phyloP scores from a whole-genome alignment of 1,140 invertebrate species.

The Notospermus geniculatus region DNA sequence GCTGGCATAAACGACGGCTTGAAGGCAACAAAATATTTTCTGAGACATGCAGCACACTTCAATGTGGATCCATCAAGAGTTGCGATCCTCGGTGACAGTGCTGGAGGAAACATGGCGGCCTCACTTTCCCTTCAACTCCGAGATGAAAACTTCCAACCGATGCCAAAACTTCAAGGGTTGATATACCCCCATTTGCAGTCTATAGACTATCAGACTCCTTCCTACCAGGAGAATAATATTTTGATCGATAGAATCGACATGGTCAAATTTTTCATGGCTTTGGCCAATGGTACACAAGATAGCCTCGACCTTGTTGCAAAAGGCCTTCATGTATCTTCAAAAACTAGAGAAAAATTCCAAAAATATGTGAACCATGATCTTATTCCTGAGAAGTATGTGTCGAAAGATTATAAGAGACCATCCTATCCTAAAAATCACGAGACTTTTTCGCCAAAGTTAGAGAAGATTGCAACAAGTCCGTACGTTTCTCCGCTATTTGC shows the following conservation, averaged over 20 bases:
- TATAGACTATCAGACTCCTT: conserved; percentile 38
- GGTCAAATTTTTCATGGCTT: too few species aligned
- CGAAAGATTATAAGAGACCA: too few species aligned
- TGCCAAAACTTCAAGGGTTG: conserved; percentile 26
- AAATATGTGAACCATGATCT: too few species aligned
- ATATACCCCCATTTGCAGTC: conserved; percentile 41
- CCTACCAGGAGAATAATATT: conserved; percentile 22
- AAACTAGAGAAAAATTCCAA: too few species aligned
- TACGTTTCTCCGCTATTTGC: conserved; percentile 37
- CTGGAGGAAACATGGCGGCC: conserved; percentile 41
- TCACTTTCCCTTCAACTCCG: conserved; percentile 31
- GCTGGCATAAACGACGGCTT: conserved; percentile 36
- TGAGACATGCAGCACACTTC: conserved; percentile 28
- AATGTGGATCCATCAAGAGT: conserved; percentile 29
- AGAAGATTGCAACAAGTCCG: conserved; percentile 13
- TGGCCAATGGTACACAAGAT: too few species aligned
- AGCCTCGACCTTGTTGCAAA: too few species aligned
- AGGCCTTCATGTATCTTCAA: too few species aligned
- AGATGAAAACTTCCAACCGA: conserved; percentile 14
- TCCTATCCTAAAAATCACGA: too few species aligned
- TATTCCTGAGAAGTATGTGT: too few species aligned
- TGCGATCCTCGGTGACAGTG: conserved; percentile 40
- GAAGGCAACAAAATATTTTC: conserved; percentile 33
- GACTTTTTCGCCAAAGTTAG: too few species aligned
- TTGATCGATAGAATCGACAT: too few species aligned